These are phyloP conservation scores for Grallaria varia DNA, from an alignment of 2,113 vertebrate genomes.

Conservation along the genomic window DNA sequence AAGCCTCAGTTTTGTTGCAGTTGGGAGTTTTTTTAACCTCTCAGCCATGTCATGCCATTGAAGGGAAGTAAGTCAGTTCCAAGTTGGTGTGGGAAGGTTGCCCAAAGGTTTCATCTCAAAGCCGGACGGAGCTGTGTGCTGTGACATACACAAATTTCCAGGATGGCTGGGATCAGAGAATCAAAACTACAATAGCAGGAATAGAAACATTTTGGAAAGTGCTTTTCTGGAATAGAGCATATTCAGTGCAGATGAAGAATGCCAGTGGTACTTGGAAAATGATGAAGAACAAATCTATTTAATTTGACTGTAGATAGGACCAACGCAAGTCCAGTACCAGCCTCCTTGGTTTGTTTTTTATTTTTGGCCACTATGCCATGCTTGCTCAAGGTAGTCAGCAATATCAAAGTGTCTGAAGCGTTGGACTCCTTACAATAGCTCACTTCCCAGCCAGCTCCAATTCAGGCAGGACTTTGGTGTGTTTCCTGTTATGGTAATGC, in stretches of 20 bases:
- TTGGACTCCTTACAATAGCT: slow-evolving; percentile 38
- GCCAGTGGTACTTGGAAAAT: neutral
- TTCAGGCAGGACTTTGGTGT: neutral
- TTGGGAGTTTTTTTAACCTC: neutral
- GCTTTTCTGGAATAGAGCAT: neutral
- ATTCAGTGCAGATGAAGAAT: neutral
- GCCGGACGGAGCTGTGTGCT: neutral
- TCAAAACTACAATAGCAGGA: neutral
- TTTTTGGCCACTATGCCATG: neutral
- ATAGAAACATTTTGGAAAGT: neutral
- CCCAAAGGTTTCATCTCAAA: neutral
- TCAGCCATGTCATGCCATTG: neutral
- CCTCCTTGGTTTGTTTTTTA: neutral
- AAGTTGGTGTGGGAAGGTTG: neutral
- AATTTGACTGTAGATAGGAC: neutral
- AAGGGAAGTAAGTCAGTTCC: slow-evolving; percentile 1
- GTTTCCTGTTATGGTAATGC: slow-evolving; percentile 44
- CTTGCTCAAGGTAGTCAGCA: neutral
- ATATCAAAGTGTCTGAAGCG: neutral
- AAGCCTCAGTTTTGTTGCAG: neutral
- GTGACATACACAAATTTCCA: neutral
- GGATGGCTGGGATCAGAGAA: neutral
- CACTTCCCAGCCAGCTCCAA: slow-evolving; percentile 47
- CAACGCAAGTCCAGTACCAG: neutral
- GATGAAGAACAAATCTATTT: neutral